These are phyloP conservation scores for Leucoma salicis DNA, from an alignment of 2,888 invertebrate genomes.

Conservation along the genomic window DNA sequence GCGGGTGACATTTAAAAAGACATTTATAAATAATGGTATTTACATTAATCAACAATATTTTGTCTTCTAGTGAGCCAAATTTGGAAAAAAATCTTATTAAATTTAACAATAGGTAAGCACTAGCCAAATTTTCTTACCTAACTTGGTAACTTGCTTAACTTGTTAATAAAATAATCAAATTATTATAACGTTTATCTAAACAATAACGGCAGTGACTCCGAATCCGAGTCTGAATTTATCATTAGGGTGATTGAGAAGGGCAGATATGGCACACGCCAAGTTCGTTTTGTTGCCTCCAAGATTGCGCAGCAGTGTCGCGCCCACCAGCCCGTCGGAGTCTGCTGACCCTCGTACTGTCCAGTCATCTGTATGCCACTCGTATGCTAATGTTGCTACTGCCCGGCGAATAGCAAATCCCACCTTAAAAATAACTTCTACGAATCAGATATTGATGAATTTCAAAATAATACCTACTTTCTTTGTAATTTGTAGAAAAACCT, in stretches of 20 bases:
- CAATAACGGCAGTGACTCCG: constrained; percentile 63
- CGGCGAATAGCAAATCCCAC: constrained; percentile 65
- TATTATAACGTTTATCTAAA: constrained; percentile 29
- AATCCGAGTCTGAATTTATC: constrained; percentile 75
- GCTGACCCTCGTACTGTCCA: constrained; percentile 70
- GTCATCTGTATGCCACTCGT: constrained; percentile 64
- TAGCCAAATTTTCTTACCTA: neutral
- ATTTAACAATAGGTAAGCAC: neutral
- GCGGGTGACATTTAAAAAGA: neutral
- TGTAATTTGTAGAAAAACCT: no score
- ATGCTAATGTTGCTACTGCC: constrained; percentile 67
- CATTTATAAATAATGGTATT: neutral
- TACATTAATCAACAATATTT: neutral
- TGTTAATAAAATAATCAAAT: neutral
- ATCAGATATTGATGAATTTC: no score
- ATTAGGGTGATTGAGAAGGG: constrained; percentile 75
- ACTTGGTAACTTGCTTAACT: no score
- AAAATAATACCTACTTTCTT: no score
- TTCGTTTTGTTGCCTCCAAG: constrained; percentile 63
- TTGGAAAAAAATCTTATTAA: no score
- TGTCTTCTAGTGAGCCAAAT: no score
- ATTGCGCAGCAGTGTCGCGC: constrained; percentile 64
- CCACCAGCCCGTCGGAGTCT: constrained; percentile 74
- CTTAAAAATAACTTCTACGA: constrained; percentile 34
- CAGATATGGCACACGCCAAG: constrained; percentile 67